Percentiles rank a stretch among this genome's conserved stretches.
phyloP scores from a whole-genome alignment of 1,140 invertebrate species.

The Zaprionus camerounensis region DNA sequence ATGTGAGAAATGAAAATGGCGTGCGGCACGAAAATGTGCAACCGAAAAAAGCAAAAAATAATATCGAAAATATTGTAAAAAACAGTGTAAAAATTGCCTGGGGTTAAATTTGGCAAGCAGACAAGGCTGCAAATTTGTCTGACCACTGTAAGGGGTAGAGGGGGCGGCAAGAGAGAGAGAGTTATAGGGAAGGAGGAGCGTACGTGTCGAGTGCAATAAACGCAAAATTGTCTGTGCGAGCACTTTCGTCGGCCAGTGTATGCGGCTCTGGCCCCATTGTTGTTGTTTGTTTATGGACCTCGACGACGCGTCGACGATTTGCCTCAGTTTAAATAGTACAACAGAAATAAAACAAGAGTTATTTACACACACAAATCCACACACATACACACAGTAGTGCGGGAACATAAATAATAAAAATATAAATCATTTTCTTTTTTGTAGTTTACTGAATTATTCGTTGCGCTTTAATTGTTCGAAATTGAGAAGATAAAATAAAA shows the following conservation, averaged over 20 bases:
- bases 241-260: constrained; percentile 63
- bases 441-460: constrained; percentile 15
- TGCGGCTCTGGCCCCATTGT: constrained; percentile 51
- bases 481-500: constrained; percentile 39
- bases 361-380: neutral
- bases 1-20: constrained; percentile 66
- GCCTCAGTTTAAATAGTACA: constrained; percentile 14
- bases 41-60: constrained; percentile 42
- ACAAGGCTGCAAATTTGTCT: constrained; percentile 80
- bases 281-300: constrained; percentile 19
- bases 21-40: constrained; percentile 78
- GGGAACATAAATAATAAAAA: neutral
- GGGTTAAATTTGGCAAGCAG: constrained; percentile 77
- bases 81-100: constrained; percentile 67
- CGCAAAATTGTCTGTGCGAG: constrained; percentile 66
- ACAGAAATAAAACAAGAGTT: neutral
- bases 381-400: neutral
- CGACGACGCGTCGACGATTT: neutral
- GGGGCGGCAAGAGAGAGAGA: neutral
- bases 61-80: constrained; percentile 45
- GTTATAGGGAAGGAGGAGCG: neutral
- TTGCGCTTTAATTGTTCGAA: constrained; percentile 38
- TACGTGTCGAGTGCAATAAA: constrained; percentile 68
- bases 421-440: constrained; percentile 12
- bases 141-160: constrained; percentile 49